These are phyloP conservation scores for Zosterops hypoxanthus DNA, from an alignment of 2,113 vertebrate genomes.

Conservation along the genomic window DNA sequence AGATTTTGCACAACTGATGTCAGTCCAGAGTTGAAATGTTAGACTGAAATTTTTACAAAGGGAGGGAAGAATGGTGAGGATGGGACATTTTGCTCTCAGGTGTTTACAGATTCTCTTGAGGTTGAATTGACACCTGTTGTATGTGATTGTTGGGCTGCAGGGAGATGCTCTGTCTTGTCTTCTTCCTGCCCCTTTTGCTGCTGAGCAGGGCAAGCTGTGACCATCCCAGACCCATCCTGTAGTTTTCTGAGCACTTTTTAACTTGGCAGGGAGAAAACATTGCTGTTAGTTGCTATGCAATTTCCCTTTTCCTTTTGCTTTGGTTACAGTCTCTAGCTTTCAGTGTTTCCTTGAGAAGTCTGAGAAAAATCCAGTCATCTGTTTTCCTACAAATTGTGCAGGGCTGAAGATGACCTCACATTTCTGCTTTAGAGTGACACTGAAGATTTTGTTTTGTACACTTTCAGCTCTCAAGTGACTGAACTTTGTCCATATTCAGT, in stretches of 20 bases:
- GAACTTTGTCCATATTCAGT: neutral
- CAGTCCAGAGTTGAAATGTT: neutral
- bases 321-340: constrained; percentile 25
- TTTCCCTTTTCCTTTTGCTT: constrained; percentile 18
- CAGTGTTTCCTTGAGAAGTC: neutral
- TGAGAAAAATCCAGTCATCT: neutral
- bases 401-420: neutral
- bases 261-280: neutral
- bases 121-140: neutral
- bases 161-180: neutral
- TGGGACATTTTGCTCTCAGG: neutral
- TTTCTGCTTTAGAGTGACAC: neutral
- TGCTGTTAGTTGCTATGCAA: neutral
- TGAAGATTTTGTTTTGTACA: neutral
- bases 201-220: neutral
- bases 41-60: neutral
- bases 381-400: neutral
- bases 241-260: neutral
- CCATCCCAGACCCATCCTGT: neutral
- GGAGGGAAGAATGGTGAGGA: too few species aligned
- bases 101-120: neutral
- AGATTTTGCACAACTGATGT: neutral
- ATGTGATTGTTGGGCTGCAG: neutral
- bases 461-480: neutral
- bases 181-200: neutral